phyloP scores from a whole-genome alignment of 2,888 invertebrate genomes.

The Stegana nigrithorax region DNA sequence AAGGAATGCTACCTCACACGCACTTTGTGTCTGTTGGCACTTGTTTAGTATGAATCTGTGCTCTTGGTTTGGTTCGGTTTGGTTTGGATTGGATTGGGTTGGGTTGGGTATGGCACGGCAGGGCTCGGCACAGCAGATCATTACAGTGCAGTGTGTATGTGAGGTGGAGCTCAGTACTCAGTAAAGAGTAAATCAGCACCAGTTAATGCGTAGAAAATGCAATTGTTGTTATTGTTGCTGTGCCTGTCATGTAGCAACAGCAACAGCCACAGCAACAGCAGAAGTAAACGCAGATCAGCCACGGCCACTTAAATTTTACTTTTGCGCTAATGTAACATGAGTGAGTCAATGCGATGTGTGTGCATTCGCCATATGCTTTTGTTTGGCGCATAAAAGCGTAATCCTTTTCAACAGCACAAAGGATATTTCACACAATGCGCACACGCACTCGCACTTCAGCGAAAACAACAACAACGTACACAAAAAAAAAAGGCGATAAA shows the following conservation, averaged over 20 bases:
- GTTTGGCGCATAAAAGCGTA: not conserved
- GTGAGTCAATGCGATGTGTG: not conserved
- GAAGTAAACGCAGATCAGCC: not conserved
- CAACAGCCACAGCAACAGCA: constrained; percentile 11
- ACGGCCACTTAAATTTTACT: not conserved
- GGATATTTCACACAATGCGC: constrained; percentile 13
- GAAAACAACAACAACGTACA: not conserved
- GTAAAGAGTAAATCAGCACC: too few species aligned
- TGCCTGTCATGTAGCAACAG: constrained; percentile 17
- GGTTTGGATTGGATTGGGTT: too few species aligned
- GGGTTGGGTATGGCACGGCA: too few species aligned
- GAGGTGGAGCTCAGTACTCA: not conserved
- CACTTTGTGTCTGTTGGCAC: constrained; percentile 26
- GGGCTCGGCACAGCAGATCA: too few species aligned
- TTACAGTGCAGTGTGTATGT: not conserved
- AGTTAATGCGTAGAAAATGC: too few species aligned
- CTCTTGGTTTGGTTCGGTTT: too few species aligned
- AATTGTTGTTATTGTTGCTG: constrained; percentile 7
- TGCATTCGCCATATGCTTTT: not conserved
- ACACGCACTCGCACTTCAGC: not conserved
- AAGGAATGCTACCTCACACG: constrained; percentile 51
- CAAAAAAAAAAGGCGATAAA: not conserved
- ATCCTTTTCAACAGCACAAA: not conserved
- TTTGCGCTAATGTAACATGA: not conserved
- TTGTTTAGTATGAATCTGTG: constrained; percentile 2